Evolutionary conservation across 2,113 vertebrate genomes (phyloP), one percentile per base, ranked within the genome.

Genomic region (Gymnarchus niloticus): DNA sequence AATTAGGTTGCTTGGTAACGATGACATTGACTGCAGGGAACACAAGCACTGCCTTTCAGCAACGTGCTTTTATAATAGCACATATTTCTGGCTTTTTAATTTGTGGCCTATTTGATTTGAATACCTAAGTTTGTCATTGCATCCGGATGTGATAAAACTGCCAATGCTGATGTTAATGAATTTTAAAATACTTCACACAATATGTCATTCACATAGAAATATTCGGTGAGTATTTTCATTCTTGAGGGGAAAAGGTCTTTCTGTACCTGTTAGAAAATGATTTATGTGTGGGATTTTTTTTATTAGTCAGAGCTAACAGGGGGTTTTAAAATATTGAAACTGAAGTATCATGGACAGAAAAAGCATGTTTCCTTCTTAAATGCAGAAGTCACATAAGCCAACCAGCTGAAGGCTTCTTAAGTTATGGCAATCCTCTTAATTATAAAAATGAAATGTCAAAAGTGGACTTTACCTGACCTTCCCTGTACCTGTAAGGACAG

Each of bases 1-100:
- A 87, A 81, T 56, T 86, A 10, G 33, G 85, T 89, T 90, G 89
- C 90, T 89, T 89, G 85, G 87, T 86, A 90, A 89, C 84, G 48
- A 87, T 56, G 57, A 87, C 87, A 86, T 49, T 89, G 49, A 85
- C 0, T 0, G 56, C 87, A 78, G 82, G 85, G 48, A 87, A 83
- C 83, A 87, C 86, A 90, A n/a, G 87, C 81, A 90, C 88, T 88
- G 44, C 48, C 82, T 28, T 81, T 87, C 59, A 87, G 88, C 83
- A 88, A 76, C 73, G 89, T 89, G 48, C 61, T 80, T 80, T 49
- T 21, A 49, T 80, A 80, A 49, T 49, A 80, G 33, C 46, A 80
- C 41, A 80, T 49, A 46, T 80, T 49, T 80, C 76, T 25, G 44
- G 23, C 19, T 48, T 49, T 80, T 69, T 73, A 41, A 73, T 73